Base-by-base conservation (phyloP, 2,888 invertebrate genomes). In the Thysanoteuthis rhombus region DNA sequence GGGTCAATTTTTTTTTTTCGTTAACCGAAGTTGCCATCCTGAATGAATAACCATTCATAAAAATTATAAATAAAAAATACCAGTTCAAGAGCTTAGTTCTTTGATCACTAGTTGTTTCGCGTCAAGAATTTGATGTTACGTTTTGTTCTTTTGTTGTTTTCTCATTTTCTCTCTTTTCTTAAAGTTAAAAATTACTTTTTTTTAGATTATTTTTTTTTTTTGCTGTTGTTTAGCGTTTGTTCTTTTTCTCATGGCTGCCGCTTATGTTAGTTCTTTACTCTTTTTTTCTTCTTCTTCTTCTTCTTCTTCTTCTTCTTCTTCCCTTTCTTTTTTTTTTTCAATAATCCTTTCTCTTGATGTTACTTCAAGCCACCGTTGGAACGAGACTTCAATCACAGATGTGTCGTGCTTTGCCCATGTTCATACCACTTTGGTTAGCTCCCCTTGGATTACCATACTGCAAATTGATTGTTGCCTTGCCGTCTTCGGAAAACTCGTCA, bases 391-490 rank as follows among this genome's bases (percentile, higher is more conserved):
- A 93, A 39, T 93, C 93, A 58, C 93, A 93, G 38, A 93, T 93
- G 32, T 93, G 47, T 93, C 95, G 47, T 94, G 93, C 39, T 93
- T 93, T 95, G 94, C 93, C 93, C 2, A 93, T 93, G 93, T 95
- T 94, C 94, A 95, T 95, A 38, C 96, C 96, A 38, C 94, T 94
- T 94, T 96, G 96, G 42, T 94, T 95, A 28, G 96, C 96, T 36
- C 95, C 96, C 93, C 95, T 93, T 94, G 96, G 96, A 58, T 95
- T 94, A n/a, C 96, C 96, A 32, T 95, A 95, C 94, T 96, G 96
- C n/a, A 96, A 95, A 94, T 95, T 95, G 93, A 96, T 95, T 42
- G 95, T 94, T 19, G 95, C 95, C 90, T 96, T 94, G 28, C 96
- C 95, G 1, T 95, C 95, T 40, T 94, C 93, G 40, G 94, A 94